A percentile compares a stretch with the other conserved stretches of the same genome.
Conservation (phyloP, 1,140 invertebrate genomes). For the Brachystomella parvula region DNA sequence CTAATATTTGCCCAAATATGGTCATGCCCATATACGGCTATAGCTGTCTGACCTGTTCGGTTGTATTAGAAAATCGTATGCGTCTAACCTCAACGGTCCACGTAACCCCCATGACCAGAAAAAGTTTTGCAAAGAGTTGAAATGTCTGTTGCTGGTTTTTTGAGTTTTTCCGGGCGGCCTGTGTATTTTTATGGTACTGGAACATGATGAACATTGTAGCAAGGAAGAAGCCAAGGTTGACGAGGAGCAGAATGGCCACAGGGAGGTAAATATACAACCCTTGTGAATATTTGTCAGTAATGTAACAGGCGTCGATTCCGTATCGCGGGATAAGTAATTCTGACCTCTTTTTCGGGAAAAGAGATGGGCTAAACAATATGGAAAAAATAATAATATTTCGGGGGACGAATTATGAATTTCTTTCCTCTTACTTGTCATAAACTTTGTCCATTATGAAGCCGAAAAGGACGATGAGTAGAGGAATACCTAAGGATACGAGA, state of each 20-base stretch:
- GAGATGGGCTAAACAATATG: too few species aligned
- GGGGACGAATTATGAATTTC: too few species aligned
- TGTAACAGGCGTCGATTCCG: constrained; percentile 22
- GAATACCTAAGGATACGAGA: constrained; percentile 2
- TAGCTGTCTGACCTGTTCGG: background rate
- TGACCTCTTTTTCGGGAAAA: background rate
- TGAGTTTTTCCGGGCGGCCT: background rate
- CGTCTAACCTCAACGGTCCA: constrained; percentile 41
- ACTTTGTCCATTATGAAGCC: constrained; percentile 4
- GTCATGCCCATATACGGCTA: background rate
- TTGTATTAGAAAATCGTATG: constrained; percentile 35
- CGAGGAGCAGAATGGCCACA: constrained; percentile 39
- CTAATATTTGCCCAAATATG: too few species aligned
- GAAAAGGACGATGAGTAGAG: background rate
- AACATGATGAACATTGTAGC: constrained; percentile 13
- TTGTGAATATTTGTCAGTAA: constrained; percentile 14
- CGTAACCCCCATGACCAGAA: constrained; percentile 41
- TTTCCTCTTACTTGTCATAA: constrained; percentile 4
- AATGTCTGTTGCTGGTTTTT: constrained; percentile 32
- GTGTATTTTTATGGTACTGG: constrained; percentile 13
- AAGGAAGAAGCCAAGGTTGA: constrained; percentile 41
- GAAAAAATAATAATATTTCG: too few species aligned
- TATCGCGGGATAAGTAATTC: constrained; percentile 24
- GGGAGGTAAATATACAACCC: constrained; percentile 35
- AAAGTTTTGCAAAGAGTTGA: constrained; percentile 40